A percentile compares a stretch with the other conserved stretches of the same genome.
phyloP scores from a whole-genome alignment of 2,888 invertebrate genomes.

The Mongoloraphidia duomilia region DNA sequence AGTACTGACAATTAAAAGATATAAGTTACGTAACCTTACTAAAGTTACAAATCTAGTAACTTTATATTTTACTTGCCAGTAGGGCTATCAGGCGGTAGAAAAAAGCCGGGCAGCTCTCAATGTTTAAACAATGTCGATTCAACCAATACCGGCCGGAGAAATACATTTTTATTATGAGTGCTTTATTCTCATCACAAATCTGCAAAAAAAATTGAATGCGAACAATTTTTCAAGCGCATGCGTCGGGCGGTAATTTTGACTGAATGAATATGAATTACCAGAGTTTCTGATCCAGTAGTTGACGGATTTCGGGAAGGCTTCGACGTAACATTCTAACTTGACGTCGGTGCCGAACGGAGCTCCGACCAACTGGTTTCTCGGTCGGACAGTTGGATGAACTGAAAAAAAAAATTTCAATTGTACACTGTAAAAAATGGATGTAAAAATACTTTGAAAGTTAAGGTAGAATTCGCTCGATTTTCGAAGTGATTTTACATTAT shows the following conservation, averaged over 20 bases:
- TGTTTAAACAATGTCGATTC: too few species aligned
- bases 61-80: too few species aligned
- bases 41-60: too few species aligned
- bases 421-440: neutral
- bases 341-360: conserved; percentile 38
- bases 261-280: conserved; percentile 23
- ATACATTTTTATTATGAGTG: too few species aligned
- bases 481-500: too few species aligned
- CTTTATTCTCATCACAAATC: too few species aligned
- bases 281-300: conserved; percentile 39
- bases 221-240: neutral
- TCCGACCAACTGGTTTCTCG: conserved; percentile 41
- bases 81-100: too few species aligned
- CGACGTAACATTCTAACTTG: conserved; percentile 39
- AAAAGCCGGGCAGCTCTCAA: neutral
- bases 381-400: conserved; percentile 43
- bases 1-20: too few species aligned
- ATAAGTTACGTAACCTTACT: too few species aligned
- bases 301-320: conserved; percentile 39
- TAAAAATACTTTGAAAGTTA: neutral
- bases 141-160: too few species aligned
- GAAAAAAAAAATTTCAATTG: conserved; percentile 16
- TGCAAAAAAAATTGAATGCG: neutral
- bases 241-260: neutral
- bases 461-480: too few species aligned